Base-by-base conservation (phyloP, 92 coral and sea anemone species). In the Chrysogorgia sp. region DNA sequence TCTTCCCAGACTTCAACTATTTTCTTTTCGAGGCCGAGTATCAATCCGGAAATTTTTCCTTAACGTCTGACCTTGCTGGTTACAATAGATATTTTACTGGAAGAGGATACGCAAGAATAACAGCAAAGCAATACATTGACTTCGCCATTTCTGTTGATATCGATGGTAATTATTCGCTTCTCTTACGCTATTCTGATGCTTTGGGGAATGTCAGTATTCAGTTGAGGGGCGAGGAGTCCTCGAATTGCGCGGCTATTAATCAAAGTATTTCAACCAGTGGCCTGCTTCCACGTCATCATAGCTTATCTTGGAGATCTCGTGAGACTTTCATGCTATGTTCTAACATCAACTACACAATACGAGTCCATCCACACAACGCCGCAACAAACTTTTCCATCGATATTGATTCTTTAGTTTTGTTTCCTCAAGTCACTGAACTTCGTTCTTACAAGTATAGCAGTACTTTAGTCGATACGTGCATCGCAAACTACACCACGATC, bases 11-110 rank as follows among this genome's bases (percentile, higher is more conserved):
- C 58, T 83, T 89, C 23, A 66, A 86, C 62, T 63, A 91, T 40
- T 67, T 89, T 50, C 80, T 84, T 59, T 79, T 63, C 62, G 98
- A 94, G 79, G 98, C 98, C 7, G 98, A 94, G 33, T 69, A 80
- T 31, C 87, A 91, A 22, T 25, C 67, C 20, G 98, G 98, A 29
- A 81, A 58, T 86, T 90, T 83, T 72, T 56, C 47, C 0, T 62
- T 86, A 23, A 87, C 92, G 14, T 80, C 97, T 4, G 82, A 94
- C 71, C 62, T 87, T 34, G 57, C 67, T 15, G 97, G 86, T 28
- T 85, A 81, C 33, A 75, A 79, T 21, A 86, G 71, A 49, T 57
- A 67, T 57, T 94, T 94, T 82, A 91, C 98, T 24, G 98, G 97
- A 10, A 85, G 88, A 69, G 98, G 98, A 14, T 94, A 94, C 60